These are phyloP conservation scores for Cetonia aurata DNA, from an alignment of 2,888 invertebrate species.

Conservation along the genomic window DNA sequence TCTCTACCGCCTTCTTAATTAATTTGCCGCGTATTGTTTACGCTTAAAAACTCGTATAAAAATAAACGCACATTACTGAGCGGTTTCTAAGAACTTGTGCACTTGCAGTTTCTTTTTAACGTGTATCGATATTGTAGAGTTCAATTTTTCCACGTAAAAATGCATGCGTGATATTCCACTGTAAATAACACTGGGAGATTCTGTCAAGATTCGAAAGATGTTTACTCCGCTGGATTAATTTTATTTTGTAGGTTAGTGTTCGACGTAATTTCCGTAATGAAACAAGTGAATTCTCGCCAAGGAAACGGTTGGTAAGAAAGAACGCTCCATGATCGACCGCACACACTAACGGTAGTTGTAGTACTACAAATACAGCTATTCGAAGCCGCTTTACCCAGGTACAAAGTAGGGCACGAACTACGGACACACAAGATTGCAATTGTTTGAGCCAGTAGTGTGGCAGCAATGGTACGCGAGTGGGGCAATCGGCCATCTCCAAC, in stretches of 20 bases:
- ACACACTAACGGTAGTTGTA: conserved; percentile 66
- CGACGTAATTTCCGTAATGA: conserved; percentile 37
- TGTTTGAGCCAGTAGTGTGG: conserved; percentile 55
- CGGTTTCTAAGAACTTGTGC: conserved; percentile 17
- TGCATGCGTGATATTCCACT: conserved; percentile 7
- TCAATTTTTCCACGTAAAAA: conserved; percentile 8
- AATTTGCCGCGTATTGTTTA: conserved; percentile 18
- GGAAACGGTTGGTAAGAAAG: conserved; percentile 50
- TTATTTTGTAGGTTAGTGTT: conserved; percentile 38
- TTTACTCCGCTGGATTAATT: conserved; percentile 6
- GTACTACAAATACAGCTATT: conserved; percentile 66
- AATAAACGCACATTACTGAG: conserved; percentile 27
- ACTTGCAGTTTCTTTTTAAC: conserved; percentile 17
- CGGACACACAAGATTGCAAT: conserved; percentile 58
- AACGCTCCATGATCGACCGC: conserved; percentile 57
- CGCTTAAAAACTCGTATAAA: conserved; percentile 13
- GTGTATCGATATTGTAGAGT: background rate
- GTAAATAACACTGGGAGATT: conserved; percentile 2
- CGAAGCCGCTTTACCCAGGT: conserved; percentile 62
- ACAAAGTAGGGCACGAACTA: conserved; percentile 67
- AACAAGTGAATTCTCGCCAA: conserved; percentile 39
- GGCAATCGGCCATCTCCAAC: conserved; percentile 43
- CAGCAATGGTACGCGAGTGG: conserved; percentile 48
- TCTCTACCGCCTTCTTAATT: background rate
- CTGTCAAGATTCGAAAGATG: conserved; percentile 14